Percentiles rank a stretch among this genome's conserved stretches.
These are phyloP conservation scores for Drosophila trapezifrons DNA, from an alignment of 1,140 invertebrate species.

Conservation along the genomic window DNA sequence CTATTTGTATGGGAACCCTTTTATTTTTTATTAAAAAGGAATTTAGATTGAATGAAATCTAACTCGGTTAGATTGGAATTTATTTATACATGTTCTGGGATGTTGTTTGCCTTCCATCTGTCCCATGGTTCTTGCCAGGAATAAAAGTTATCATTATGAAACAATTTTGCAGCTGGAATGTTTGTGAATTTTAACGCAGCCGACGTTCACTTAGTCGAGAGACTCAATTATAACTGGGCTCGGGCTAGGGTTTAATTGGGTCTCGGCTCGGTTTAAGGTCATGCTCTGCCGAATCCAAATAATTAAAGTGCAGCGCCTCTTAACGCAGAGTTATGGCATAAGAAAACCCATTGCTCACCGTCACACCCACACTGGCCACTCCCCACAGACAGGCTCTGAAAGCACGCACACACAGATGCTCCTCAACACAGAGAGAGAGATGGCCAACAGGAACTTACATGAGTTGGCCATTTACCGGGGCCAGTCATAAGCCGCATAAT, in stretches of 20 bases:
- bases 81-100: too few relatives aligned
- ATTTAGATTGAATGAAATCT: neutral
- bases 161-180: constrained; percentile 45
- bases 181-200: constrained; percentile 31
- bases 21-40: neutral
- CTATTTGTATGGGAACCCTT: neutral
- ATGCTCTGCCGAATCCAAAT: constrained; percentile 51
- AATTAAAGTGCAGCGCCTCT: constrained; percentile 53
- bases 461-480: constrained; percentile 55
- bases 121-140: constrained; percentile 5
- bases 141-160: constrained; percentile 52
- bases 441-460: constrained; percentile 46
- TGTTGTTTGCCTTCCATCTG: neutral
- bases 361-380: constrained; percentile 9
- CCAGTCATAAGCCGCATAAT: constrained; percentile 63
- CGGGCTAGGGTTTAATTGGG: constrained; percentile 23
- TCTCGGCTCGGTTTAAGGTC: constrained; percentile 18
- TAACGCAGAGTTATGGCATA: constrained; percentile 48
- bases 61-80: too few relatives aligned
- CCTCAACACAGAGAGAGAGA: constrained; percentile 4
- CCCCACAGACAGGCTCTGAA: neutral
- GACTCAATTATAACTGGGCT: constrained; percentile 27
- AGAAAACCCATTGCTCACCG: constrained; percentile 43
- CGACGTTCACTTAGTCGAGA: too few relatives aligned
- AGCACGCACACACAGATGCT: constrained; percentile 3